Percentiles rank a stretch among this genome's conserved stretches.
These are phyloP conservation scores for Conopomorpha cramerella DNA, from an alignment of 1,140 invertebrate genomes.

Conservation along the genomic window DNA sequence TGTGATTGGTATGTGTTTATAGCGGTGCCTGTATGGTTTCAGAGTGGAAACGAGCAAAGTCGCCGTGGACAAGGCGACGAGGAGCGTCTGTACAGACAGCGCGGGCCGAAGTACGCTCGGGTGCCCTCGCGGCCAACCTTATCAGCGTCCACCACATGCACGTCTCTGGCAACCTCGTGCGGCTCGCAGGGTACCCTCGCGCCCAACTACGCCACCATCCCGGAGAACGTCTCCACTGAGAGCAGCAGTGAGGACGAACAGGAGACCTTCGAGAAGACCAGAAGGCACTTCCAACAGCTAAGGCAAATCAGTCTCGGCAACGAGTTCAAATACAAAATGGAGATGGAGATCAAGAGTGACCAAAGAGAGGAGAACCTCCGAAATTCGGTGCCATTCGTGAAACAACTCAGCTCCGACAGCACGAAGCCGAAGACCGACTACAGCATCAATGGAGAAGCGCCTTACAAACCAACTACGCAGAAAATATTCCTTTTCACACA, in stretches of 20 bases:
- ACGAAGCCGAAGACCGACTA: constrained; percentile 43
- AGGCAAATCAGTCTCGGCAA: constrained; percentile 53
- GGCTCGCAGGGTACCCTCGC: constrained; percentile 62
- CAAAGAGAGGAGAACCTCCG: constrained; percentile 63
- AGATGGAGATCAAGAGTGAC: constrained; percentile 65
- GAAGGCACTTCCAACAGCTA: constrained; percentile 51
- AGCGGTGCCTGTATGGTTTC: no score
- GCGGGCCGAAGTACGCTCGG: constrained; percentile 46
- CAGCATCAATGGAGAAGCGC: constrained; percentile 38
- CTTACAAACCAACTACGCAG: constrained; percentile 58
- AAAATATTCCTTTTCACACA: constrained; percentile 62
- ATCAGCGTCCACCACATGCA: constrained; percentile 56
- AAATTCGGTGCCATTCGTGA: constrained; percentile 62
- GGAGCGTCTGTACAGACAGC: constrained; percentile 30
- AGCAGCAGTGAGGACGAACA: constrained; percentile 51
- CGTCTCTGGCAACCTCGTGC: constrained; percentile 60
- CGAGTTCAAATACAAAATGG: constrained; percentile 60
- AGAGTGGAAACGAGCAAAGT: constrained; percentile 41
- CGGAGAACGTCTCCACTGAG: constrained; percentile 39
- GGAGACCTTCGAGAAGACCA: constrained; percentile 47
- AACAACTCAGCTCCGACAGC: constrained; percentile 57
- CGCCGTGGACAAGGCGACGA: constrained; percentile 41
- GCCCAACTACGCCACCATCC: constrained; percentile 57
- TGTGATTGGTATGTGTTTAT: no score
- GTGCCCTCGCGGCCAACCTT: constrained; percentile 49